Percentiles rank a stretch among this genome's conserved stretches.
Evolutionary conservation across 2,113 vertebrate genomes (phyloP).

Genomic region (Cyprinus carpio): DNA sequence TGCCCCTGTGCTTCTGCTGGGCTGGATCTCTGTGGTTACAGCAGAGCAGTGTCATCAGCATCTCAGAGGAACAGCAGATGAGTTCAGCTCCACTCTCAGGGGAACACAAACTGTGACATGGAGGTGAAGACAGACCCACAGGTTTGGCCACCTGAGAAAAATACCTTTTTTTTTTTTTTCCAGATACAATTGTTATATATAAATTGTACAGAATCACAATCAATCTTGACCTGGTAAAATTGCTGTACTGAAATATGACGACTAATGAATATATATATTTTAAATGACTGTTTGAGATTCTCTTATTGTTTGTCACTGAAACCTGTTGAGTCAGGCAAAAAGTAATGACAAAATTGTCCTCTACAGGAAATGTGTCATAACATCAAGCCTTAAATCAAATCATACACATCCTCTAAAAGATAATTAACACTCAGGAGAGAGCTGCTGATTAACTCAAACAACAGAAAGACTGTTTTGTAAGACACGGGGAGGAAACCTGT

Average conservation of each 20-base stretch:
- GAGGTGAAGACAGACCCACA: background rate
- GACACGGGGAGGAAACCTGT: background rate
- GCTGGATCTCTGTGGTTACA: slow-evolving; percentile 7
- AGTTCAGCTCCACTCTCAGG: background rate
- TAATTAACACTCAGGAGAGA: slow-evolving; percentile 45
- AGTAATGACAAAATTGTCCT: background rate
- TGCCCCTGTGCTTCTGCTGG: background rate
- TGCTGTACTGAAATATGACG: background rate
- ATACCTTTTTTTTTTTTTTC: background rate
- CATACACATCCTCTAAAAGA: background rate
- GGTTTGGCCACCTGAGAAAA: background rate
- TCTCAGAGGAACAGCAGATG: background rate
- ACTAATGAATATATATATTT: background rate
- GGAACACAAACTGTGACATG: background rate
- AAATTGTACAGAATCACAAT: background rate
- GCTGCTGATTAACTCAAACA: slow-evolving; percentile 35
- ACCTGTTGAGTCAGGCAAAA: background rate
- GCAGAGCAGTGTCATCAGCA: background rate
- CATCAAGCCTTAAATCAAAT: no score
- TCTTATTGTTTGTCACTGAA: background rate
- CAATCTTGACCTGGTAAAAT: background rate
- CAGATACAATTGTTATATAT: background rate
- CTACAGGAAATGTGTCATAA: background rate
- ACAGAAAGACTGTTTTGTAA: background rate
- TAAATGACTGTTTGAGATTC: background rate